Conservation (phyloP, 2,113 vertebrate species). For the Baryphthengus martii region DNA sequence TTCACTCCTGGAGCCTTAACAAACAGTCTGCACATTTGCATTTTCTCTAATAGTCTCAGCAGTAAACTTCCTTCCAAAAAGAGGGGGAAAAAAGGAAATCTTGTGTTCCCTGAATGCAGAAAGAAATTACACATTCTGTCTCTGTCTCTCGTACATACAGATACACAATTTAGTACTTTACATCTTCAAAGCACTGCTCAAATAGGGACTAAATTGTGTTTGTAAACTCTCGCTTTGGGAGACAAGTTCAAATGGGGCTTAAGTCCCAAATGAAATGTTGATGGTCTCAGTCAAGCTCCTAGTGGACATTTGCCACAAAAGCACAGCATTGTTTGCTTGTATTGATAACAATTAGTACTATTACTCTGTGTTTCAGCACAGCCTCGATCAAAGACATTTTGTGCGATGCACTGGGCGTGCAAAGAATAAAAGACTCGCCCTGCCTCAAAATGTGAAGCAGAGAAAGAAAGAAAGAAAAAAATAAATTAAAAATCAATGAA, state of each 20-base stretch:
- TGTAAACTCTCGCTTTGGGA: slow-evolving; percentile 65
- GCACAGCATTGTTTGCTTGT: slow-evolving; percentile 32
- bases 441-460: neutral
- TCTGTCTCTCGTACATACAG: slow-evolving; percentile 38
- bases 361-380: slow-evolving; percentile 30
- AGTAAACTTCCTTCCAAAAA: slow-evolving; percentile 70
- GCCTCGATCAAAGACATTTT: neutral
- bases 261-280: slow-evolving; percentile 53
- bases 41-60: slow-evolving; percentile 76
- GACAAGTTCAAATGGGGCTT: slow-evolving; percentile 57
- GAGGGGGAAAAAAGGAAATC: slow-evolving; percentile 62
- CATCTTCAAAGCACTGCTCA: slow-evolving; percentile 48
- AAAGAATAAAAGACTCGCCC: neutral
- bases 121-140: slow-evolving; percentile 60
- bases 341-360: slow-evolving; percentile 43
- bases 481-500: neutral
- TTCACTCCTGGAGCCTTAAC: slow-evolving; percentile 67
- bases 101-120: slow-evolving; percentile 56
- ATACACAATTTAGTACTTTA: slow-evolving; percentile 58
- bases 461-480: neutral
- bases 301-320: slow-evolving; percentile 58
- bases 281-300: slow-evolving; percentile 60
- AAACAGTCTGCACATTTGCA: slow-evolving; percentile 69
- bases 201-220: slow-evolving; percentile 49
- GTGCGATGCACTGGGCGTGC: fast-evolving